Evolutionary conservation across 2,888 invertebrate species (phyloP).

Genomic region (Clistopyga incitator): DNA sequence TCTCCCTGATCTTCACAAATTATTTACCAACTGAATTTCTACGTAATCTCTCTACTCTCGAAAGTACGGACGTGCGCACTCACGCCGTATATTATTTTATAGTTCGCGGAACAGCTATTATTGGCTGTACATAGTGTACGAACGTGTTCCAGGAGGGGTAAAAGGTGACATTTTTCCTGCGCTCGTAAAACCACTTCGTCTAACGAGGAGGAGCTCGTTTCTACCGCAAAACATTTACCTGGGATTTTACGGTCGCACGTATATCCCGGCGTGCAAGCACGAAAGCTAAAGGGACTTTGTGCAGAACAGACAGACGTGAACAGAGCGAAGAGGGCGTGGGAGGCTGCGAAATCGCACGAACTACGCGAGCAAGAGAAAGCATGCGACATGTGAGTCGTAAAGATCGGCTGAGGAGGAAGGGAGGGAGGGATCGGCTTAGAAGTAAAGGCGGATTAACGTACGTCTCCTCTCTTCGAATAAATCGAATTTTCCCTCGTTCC

Average conservation of each 20-base stretch:
- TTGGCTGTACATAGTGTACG: conserved; percentile 14
- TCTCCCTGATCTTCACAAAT: conserved; percentile 21
- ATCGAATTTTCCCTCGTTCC: conserved; percentile 57
- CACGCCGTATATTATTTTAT: conserved; percentile 16
- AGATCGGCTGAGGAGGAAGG: conserved; percentile 57
- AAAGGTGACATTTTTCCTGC: conserved; percentile 48
- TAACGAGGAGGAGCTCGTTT: conserved; percentile 60
- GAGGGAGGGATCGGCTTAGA: conserved; percentile 51
- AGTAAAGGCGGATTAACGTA: conserved; percentile 70
- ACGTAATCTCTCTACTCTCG: neutral
- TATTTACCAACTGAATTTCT: conserved; percentile 8
- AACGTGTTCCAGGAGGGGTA: conserved; percentile 5
- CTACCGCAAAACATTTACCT: conserved; percentile 60
- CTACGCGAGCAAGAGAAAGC: conserved; percentile 38
- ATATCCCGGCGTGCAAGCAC: conserved; percentile 5
- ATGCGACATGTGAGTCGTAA: conserved; percentile 66
- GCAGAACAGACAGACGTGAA: conserved; percentile 30
- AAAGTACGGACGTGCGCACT: neutral
- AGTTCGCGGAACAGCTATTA: conserved; percentile 50
- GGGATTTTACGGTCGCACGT: conserved; percentile 57
- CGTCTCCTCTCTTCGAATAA: conserved; percentile 61
- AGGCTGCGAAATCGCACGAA: conserved; percentile 48
- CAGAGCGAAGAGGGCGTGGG: conserved; percentile 57
- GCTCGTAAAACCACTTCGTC: conserved; percentile 61
- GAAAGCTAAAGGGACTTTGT: conserved; percentile 56